Base-by-base conservation (phyloP, 2,113 vertebrate genomes). In the Cebidichthys violaceus region DNA sequence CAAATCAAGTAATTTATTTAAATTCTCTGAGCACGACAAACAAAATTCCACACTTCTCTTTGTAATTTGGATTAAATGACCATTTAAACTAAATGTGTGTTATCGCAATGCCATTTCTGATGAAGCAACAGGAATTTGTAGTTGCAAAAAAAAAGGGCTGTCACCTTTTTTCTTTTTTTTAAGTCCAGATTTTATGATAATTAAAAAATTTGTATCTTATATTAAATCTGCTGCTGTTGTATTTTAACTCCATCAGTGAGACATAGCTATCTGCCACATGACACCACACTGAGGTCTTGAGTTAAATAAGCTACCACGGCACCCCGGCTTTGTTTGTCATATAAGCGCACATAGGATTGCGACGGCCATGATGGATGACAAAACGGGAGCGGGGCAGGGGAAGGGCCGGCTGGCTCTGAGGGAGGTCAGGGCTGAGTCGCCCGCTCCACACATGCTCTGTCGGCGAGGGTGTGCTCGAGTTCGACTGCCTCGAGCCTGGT, bases 321-420 rank as follows among this genome's bases (percentile, higher is more conserved):
- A 82, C 24, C 70, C 73, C 7, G 6, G 73, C 78, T 90, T 86
- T 89, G 82, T 89, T 90, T 90, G 72, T 85, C 72, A 92, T 83
- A 87, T 83, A 79, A 89, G 67, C n/a, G 31, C 70, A 86, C 84
- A 91, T 90, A 86, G 82, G 62, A 77, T 88, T 81, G 75, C 88
- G 89, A 90, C 88, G 88, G 76, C 60, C 6, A 45, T 91, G 92
- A 93, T 90, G 89, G 92, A 94, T 92, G 79, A 74, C n/a, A 66
- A 27, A 81, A 82, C 68, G 75, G 77, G 67, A 81, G 67, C 62
- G 24, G 64, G 73, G 77, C 75, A 75, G 76, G 14, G 24, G 70
- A 35, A 79, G 55, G 78, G 60, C 61, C 39, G 33, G 62, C 55
- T 29, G 66, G 68, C 18, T 18, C 77, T 47, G 76, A 74, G 60